Evolutionary conservation across 35 echinoderm and acorn worm genomes (phyloP), one percentile per base, ranked within the genome.

Genomic region (Ophiothrix spiculata): DNA sequence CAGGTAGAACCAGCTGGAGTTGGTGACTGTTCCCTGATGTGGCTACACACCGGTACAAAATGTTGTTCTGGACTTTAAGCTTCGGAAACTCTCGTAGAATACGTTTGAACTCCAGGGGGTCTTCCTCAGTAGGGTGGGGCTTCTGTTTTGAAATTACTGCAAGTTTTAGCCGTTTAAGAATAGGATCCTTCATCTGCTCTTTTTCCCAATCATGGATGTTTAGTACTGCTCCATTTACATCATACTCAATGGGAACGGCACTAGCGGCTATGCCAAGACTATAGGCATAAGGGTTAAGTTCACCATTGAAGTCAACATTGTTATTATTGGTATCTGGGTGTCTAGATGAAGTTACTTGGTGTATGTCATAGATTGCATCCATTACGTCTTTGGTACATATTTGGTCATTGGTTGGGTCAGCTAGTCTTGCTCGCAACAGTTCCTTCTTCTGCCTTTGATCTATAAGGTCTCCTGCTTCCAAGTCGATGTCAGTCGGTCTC

Each of bases 1-100:
- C 45, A 10, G 80, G 80, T 15, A 83, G 80, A 31, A 83, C 80
- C 3, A 83, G 80, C 56, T 83, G 80, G 21, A 10, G 39, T 23
- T 60, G 49, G 14, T 4, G 17, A 31, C 56, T 54, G 6, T 31
- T 19, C 14, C 17, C 4, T 17, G 37, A 56, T 28, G 45, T 14
- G 11, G 2, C 56, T 4, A 83, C 25, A 35, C 32, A 49, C 31
- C 80, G 45, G 42, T 83, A 49, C 37, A 83, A 54, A 17, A 60
- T 33, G 35, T 40, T 40, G 8, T 83, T 33, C 1, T 31, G 28
- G 12, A 56, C 4, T 21, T 14, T 49, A 39, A 83, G 40, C 49
- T 56, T 83, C 14, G 33, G 32, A 35, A 49, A 83, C 31, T 83
- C 80, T 34, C 80, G 39, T 38, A 83, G 42, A 8, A 83, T 54